Base-by-base conservation (phyloP, 2,797 vertebrate genomes). In the Pangasius macronema region DNA sequence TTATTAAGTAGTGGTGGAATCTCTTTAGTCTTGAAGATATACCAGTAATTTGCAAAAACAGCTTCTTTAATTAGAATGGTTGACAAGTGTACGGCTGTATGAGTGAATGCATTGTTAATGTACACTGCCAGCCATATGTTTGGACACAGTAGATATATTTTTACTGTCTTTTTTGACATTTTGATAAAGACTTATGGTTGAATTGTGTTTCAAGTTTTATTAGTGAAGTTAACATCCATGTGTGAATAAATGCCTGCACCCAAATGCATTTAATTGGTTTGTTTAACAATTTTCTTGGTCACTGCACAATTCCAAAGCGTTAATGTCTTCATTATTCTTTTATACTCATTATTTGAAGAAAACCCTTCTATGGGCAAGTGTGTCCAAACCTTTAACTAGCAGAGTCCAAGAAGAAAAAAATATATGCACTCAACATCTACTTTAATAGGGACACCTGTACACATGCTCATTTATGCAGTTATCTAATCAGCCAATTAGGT, bases 71-170 rank as follows among this genome's bases (percentile, higher is more conserved):
- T 67, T 83, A 33, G 16, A 65, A 82, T 30, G 22, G 14, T 27
- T 82, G 80, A 82, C 24, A 65, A 20, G 16, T 11, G 39, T 67
- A 67, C 13, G n/a, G 22, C 33, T 81, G 13, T 49, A 49, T 63
- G 61, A 13, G 9, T 63, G 80, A 63, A 63, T 51, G 61, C 61
- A 51, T 49, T 49, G 42, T 30, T 49, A 83, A 67, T 61, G 79
- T 42, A 61, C 55, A 61, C 79, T 42, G n/a, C 22, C 42, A 53
- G 46, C 82, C 82, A 83, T 68, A 83, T 83, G 82, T 36, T 51
- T 36, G 18, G 63, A 53, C 46, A 39, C 46, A 67, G 4, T 22
- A 51, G 82, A 68, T 53, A 53, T 39, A 68, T 22, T 83, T 83
- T 83, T 53, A 83, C 6, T 68, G 63, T 24, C 30, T 14, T 36